Percentiles rank a stretch among this genome's conserved stretches.
Conservation (phyloP, 1,140 invertebrate genomes). For the Nilaparvata lugens region DNA sequence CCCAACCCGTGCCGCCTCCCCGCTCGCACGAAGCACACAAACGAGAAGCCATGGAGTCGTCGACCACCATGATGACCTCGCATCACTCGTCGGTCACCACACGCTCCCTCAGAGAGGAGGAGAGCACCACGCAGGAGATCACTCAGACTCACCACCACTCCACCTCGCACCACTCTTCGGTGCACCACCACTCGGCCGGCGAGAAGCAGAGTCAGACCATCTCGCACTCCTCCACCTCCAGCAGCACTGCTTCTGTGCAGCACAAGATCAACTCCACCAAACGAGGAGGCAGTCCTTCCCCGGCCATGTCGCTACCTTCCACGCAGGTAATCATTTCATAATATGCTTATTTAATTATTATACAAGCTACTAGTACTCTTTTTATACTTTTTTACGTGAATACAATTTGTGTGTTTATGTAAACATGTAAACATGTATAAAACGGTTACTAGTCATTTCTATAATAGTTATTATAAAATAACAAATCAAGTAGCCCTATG, state of each 20-base stretch:
- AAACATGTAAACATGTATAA: too few relatives aligned
- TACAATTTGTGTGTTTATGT: too few relatives aligned
- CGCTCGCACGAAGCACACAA: slow-evolving; percentile 42
- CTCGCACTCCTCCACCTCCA: slow-evolving; percentile 52
- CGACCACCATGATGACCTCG: slow-evolving; percentile 56
- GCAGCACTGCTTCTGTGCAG: slow-evolving; percentile 46
- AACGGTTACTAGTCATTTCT: too few relatives aligned
- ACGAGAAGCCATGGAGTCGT: slow-evolving; percentile 45
- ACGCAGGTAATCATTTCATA: slow-evolving; percentile 29
- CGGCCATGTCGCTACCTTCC: slow-evolving; percentile 35
- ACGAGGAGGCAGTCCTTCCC: slow-evolving; percentile 37
- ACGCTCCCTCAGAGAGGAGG: slow-evolving; percentile 42
- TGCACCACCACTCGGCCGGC: slow-evolving; percentile 42
- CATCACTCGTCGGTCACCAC: slow-evolving; percentile 47
- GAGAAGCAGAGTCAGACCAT: slow-evolving; percentile 50
- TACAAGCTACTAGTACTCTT: too few relatives aligned
- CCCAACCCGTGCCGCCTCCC: slow-evolving; percentile 61
- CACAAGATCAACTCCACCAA: slow-evolving; percentile 46
- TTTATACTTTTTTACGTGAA: too few relatives aligned
- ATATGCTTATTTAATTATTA: not conserved
- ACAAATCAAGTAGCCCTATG: too few relatives aligned
- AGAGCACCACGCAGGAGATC: slow-evolving; percentile 31
- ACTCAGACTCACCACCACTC: slow-evolving; percentile 49
- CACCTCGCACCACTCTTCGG: slow-evolving; percentile 49
- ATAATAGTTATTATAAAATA: too few relatives aligned